Conservation (phyloP, 2,113 vertebrate genomes). For the Megaceryle maxima region DNA sequence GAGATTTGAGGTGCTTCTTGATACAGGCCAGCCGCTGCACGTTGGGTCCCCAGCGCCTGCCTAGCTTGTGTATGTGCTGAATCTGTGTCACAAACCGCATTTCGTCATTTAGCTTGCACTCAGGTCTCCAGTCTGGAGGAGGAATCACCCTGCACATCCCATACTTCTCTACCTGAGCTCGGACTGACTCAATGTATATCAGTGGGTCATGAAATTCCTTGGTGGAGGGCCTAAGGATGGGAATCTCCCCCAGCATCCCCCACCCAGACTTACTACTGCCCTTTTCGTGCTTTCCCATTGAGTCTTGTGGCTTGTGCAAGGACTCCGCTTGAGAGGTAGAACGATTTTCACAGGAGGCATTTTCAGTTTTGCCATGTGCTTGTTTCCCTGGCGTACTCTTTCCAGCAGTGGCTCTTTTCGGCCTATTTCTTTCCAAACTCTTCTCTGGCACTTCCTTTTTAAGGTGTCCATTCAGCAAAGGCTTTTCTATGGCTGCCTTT, state of each 20-base stretch:
- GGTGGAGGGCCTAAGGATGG: constrained; percentile 85
- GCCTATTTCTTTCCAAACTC: constrained; percentile 82
- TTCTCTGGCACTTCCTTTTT: constrained; percentile 81
- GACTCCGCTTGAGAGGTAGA: constrained; percentile 96
- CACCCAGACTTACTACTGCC: constrained; percentile 84
- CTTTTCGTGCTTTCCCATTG: constrained; percentile 83
- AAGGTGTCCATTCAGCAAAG: constrained; percentile 82
- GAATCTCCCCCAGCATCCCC: constrained; percentile 87
- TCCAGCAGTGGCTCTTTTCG: constrained; percentile 87
- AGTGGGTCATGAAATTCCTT: constrained; percentile 98
- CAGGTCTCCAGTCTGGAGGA: constrained; percentile 95
- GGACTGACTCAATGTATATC: constrained; percentile 92
- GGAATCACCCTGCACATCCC: constrained; percentile 96
- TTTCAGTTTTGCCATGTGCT: constrained; percentile 89
- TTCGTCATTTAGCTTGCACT: constrained; percentile 98
- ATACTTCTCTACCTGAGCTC: constrained; percentile 88
- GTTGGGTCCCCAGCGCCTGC: constrained; percentile 97
- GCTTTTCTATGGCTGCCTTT: constrained; percentile 78
- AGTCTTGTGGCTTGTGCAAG: constrained; percentile 86
- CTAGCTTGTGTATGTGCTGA: constrained; percentile 98
- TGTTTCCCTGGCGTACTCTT: constrained; percentile 90
- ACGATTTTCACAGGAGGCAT: constrained; percentile 85
- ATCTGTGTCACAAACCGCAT: constrained; percentile 99
- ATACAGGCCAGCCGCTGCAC: constrained; percentile 98
- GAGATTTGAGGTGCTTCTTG: constrained; percentile 99